These are phyloP conservation scores for Dufourea novaeangliae DNA, from an alignment of 1,140 invertebrate species.

Conservation along the genomic window DNA sequence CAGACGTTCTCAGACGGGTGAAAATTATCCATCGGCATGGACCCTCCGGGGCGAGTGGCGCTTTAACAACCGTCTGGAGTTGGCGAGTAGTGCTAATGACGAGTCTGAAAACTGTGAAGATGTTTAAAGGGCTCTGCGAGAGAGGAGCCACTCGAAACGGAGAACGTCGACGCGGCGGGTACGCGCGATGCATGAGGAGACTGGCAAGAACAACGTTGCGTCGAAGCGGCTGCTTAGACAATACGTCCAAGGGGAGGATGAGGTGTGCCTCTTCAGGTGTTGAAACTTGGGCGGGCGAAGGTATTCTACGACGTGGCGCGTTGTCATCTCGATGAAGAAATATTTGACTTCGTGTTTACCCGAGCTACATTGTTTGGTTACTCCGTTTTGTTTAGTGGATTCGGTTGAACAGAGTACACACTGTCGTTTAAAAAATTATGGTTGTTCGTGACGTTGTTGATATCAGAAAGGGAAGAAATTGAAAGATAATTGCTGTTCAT, in stretches of 20 bases:
- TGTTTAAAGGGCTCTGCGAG: slow-evolving; percentile 42
- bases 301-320: neutral
- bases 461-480: too few species aligned
- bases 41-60: slow-evolving; percentile 29
- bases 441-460: too few species aligned
- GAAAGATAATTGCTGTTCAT: too few species aligned
- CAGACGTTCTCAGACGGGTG: slow-evolving; percentile 29
- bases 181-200: slow-evolving; percentile 43
- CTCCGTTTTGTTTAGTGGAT: neutral
- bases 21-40: slow-evolving; percentile 44
- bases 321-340: neutral
- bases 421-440: too few species aligned
- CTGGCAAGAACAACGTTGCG: slow-evolving; percentile 25
- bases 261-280: too few species aligned
- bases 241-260: neutral
- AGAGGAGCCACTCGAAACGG: slow-evolving; percentile 51
- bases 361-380: neutral
- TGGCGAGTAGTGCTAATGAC: slow-evolving; percentile 58
- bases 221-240: slow-evolving; percentile 17
- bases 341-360: neutral
- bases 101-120: slow-evolving; percentile 61
- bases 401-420: too few species aligned
- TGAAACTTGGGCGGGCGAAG: neutral
- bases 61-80: slow-evolving; percentile 50
- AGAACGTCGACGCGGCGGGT: slow-evolving; percentile 29